Base-by-base conservation (phyloP, 92 coral and sea anemone genomes). In the Umimayanthus kanabou region DNA sequence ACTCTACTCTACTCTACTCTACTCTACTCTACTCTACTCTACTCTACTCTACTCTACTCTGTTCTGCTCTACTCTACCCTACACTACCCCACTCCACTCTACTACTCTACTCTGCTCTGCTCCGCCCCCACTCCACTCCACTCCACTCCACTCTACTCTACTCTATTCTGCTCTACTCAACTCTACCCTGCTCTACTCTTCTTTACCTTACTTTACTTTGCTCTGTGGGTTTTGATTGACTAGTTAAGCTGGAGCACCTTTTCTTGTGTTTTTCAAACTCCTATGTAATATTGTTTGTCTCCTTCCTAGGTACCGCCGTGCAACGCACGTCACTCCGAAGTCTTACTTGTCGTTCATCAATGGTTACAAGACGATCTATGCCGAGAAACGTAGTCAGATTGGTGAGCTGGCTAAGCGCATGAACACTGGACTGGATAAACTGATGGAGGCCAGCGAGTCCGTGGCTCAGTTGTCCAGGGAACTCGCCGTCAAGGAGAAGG, bases 241-340 rank as follows among this genome's bases (percentile, higher is more conserved):
- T 67, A 4, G 58, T 53, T 53, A 13, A 22, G 64, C 53, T 22
- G 61, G 15, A 55, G 53, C 7, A 10, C 18, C 5, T 23, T 22
- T 9, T 49, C 9, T 33, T 23, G n/a, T 14, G 9, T 33, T 7
- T 82, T 16, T 57, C 20, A 47, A 47, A 47, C 64, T 74, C 5
- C 61, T 16, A 72, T 29, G 42, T 70, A 69, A 39, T 14, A 39
- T 10, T 81, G 64, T n/a, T 80, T 5, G 76, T 28, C 2, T 84
- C 14, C 2, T 57, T 18, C 81, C 28, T 49, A 96, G 98, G 84
- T 96, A 93, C 88, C 98, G 98, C 53, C 98, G 98, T 26, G 95
- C 98, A 18, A 96, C 98, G 28, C 98, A 96, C 91, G 98, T 96
- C 87, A 96, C 98, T 4, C 98, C 98, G 5, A 96, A 96, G 89